phyloP scores from a whole-genome alignment of 2,113 vertebrate genomes.

The Perca fluviatilis region DNA sequence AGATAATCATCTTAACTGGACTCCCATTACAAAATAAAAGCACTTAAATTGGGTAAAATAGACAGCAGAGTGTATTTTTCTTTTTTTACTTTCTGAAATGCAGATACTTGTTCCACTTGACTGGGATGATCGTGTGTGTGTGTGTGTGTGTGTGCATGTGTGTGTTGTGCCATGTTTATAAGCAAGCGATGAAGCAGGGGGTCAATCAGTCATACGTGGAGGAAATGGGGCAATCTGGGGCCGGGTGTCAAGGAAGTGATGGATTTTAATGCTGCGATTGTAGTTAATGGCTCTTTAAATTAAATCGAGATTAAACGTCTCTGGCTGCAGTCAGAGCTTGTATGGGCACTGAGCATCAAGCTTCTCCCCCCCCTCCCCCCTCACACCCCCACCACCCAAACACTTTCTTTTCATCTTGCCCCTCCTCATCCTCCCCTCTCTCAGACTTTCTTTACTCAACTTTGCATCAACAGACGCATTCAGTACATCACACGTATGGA shows the following conservation, averaged over 20 bases:
- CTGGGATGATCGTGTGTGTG: neutral
- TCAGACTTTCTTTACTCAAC: constrained; percentile 52
- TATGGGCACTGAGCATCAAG: constrained; percentile 40
- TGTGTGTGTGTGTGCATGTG: constrained; percentile 20
- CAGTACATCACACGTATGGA: neutral
- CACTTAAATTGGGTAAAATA: constrained; percentile 17
- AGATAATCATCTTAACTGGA: constrained; percentile 34
- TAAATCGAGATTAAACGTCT: constrained; percentile 84
- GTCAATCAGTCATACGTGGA: constrained; percentile 81
- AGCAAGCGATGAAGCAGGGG: constrained; percentile 68
- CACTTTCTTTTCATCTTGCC: constrained; percentile 51
- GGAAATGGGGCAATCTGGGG: constrained; percentile 83
- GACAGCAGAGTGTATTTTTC: neutral
- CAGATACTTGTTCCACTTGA: neutral
- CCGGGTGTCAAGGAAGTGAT: constrained; percentile 83
- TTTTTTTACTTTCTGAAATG: neutral
- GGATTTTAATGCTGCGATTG: constrained; percentile 85
- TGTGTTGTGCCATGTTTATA: constrained; percentile 46
- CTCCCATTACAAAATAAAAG: constrained; percentile 44
- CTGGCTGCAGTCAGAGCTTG: constrained; percentile 67
- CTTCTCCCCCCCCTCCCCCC: neutral
- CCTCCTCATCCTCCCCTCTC: constrained; percentile 50
- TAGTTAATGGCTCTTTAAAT: constrained; percentile 88
- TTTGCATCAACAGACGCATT: constrained; percentile 43
- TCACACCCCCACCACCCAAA: neutral